A percentile compares a stretch with the other conserved stretches of the same genome.
These are phyloP conservation scores for Anas flavirostris DNA, from an alignment of 2,797 vertebrate genomes.

Conservation along the genomic window DNA sequence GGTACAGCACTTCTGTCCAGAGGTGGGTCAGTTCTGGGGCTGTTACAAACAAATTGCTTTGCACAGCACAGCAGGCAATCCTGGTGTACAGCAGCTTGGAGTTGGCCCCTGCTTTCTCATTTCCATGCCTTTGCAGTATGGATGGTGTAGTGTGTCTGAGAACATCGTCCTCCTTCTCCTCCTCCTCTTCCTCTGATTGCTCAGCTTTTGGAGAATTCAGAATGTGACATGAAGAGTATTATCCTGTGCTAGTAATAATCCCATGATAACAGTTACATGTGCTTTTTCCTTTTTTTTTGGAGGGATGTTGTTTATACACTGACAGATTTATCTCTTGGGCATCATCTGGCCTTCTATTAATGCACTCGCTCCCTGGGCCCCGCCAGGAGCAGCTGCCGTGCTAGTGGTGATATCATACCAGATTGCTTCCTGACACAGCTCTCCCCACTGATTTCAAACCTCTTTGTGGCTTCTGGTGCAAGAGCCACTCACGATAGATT, in stretches of 20 bases:
- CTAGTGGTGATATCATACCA: background rate
- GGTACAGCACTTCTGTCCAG: background rate
- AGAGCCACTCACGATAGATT: background rate
- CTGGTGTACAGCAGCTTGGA: background rate
- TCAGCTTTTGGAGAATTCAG: background rate
- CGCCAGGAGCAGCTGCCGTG: background rate
- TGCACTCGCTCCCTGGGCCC: background rate
- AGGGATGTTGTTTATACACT: background rate
- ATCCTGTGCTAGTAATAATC: background rate
- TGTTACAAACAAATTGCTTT: background rate
- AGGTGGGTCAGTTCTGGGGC: background rate
- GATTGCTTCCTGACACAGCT: background rate
- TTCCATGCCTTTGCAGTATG: accelerated
- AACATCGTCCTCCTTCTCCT: too few relatives aligned
- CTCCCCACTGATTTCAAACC: background rate
- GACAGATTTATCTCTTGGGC: background rate
- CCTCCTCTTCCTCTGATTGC: background rate
- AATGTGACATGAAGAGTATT: background rate
- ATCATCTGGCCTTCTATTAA: background rate
- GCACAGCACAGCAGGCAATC: accelerated
- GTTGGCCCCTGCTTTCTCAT: background rate
- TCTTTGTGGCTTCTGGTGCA: background rate
- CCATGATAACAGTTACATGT: background rate
- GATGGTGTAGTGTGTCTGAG: background rate
- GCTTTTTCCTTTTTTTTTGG: background rate